Base-by-base conservation (phyloP, 2,113 vertebrate species). In the Rhodinocichla rosea region DNA sequence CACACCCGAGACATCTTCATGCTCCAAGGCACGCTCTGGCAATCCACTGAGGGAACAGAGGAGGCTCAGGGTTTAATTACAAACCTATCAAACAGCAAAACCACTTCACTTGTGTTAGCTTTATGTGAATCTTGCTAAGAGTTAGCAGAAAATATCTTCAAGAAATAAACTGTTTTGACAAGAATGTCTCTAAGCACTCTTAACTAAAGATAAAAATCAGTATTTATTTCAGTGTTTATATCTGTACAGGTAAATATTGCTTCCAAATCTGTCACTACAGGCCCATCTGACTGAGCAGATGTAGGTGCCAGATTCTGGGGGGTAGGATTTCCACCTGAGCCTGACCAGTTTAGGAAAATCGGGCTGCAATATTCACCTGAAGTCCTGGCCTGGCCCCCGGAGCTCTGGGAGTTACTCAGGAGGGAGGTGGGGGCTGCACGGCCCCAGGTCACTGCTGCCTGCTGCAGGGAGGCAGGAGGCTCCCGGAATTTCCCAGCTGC, bases 1-100 rank as follows among this genome's bases (percentile, higher is more conserved):
- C 1, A 2, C 30, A 1, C 1, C 1, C 2, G 13, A 6, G 53
- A 4, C 0, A 2, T 6, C 15, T 37, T 23, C 24, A 9, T 2
- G 30, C 77, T 53, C 35, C 0, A 2, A 40, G 75, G 6, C 37
- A 2, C 0, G 7, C 37, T 70, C 22, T 18, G 28, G 57, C n/a
- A 60, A 28, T 7, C 7, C 47, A 10, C 74, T 6, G 22, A 4
- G 18, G 9, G 47, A 52, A 1, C 33, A 26, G 53, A 40, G 53
- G n/a, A 4, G 8, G 7, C 7, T 68, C 33, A 39, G 60, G 30
- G 12, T 49, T 69, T 75, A 75, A 62, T 76, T 45, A 39, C 63
- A 30, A 57, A 16, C 17, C 26, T 35, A 53, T 0, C 50, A 35
- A 40, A 40, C 3, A n/a, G 24, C 23, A 71, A 40, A 77, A 42